Evolutionary conservation across 2,797 vertebrate genomes (phyloP).

Genomic region (Pangasius djambal): DNA sequence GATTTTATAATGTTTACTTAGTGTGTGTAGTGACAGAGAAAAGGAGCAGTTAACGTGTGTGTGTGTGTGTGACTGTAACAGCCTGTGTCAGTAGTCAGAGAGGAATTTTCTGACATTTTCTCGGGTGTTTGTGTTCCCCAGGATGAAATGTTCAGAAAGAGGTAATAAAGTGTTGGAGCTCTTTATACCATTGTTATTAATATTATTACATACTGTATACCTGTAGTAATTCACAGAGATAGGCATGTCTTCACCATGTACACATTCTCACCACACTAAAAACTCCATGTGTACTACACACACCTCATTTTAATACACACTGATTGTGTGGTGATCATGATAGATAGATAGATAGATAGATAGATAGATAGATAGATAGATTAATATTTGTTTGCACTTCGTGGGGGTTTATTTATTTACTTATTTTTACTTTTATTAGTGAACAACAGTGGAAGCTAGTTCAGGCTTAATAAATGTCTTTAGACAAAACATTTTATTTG

Average conservation of each 20-base stretch:
- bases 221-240: neutral
- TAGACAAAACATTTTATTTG: neutral
- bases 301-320: neutral
- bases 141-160: neutral
- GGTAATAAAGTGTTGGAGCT: neutral
- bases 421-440: neutral
- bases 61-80: neutral
- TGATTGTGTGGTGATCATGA: neutral
- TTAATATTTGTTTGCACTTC: neutral
- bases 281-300: neutral
- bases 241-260: neutral
- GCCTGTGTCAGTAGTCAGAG: neutral
- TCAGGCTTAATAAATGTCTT: neutral
- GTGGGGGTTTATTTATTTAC: neutral
- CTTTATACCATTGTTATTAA: neutral
- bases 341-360: too few relatives aligned
- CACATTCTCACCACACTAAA: neutral
- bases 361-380: too few relatives aligned
- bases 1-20: conserved; percentile 15
- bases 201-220: neutral
- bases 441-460: neutral
- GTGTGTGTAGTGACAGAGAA: conserved; percentile 5
- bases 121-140: neutral
- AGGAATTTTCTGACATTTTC: conserved; percentile 3
- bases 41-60: neutral